Evolutionary conservation across 2,888 invertebrate genomes (phyloP).

Genomic region (Phrixothrix hirtus): DNA sequence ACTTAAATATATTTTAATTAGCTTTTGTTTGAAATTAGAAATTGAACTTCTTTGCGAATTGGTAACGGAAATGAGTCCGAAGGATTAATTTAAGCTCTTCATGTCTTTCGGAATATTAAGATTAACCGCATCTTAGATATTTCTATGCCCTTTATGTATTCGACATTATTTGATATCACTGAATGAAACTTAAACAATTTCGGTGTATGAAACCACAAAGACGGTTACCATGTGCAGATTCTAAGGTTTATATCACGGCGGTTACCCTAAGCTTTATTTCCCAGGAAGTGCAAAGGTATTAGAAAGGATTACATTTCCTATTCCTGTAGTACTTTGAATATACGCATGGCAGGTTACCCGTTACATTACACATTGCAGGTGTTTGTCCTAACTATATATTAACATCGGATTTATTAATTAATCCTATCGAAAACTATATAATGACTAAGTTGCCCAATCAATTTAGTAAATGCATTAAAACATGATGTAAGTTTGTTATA

Average conservation of each 20-base stretch:
- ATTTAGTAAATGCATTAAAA: conserved; percentile 18
- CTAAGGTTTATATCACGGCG: conserved; percentile 26
- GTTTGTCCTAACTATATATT: conserved; percentile 31
- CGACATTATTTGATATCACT: not conserved
- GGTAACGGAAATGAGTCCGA: too few relatives aligned
- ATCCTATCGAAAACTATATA: conserved; percentile 30
- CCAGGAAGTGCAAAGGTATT: conserved; percentile 30
- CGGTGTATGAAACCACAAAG: not conserved
- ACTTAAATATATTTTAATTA: too few relatives aligned
- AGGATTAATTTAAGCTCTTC: too few relatives aligned
- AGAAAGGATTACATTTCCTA: conserved; percentile 30
- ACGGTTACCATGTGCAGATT: conserved; percentile 21
- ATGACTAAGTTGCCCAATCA: conserved; percentile 25
- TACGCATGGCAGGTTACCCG: conserved; percentile 18
- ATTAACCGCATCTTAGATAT: too few relatives aligned
- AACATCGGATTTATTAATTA: conserved; percentile 26
- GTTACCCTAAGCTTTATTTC: conserved; percentile 30
- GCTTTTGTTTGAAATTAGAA: not conserved
- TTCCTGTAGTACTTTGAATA: conserved; percentile 28
- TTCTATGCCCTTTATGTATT: too few relatives aligned
- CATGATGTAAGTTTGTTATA: conserved; percentile 15
- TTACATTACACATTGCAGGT: conserved; percentile 25
- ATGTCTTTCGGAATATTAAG: too few relatives aligned
- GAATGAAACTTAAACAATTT: not conserved
- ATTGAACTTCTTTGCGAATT: too few relatives aligned